A percentile compares a stretch with the other conserved stretches of the same genome.
Evolutionary conservation across 1,140 invertebrate species (phyloP).

Genomic region (Neotoxoptera formosana): DNA sequence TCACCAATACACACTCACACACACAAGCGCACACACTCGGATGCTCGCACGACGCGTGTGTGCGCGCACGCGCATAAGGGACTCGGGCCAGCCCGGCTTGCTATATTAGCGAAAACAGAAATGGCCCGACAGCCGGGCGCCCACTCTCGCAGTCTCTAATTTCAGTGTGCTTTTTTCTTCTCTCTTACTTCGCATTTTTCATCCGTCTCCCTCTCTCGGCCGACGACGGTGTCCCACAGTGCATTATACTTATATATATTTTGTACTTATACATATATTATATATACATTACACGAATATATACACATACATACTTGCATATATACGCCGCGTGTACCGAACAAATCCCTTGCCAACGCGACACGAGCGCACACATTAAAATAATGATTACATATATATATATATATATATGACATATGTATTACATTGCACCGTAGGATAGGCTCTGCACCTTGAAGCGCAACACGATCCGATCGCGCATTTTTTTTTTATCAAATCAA

Average conservation of each 20-base stretch:
- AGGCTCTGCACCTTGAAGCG: not conserved
- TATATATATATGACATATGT: not conserved
- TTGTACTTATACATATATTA: too few species aligned
- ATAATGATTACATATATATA: not conserved
- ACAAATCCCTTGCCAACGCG: not conserved
- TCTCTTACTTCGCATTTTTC: constrained; percentile 33
- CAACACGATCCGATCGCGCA: not conserved
- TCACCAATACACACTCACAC: not conserved
- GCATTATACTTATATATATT: not conserved
- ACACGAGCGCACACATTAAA: not conserved
- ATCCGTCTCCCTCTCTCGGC: not conserved
- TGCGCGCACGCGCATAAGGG: not conserved
- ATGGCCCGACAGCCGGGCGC: constrained; percentile 48
- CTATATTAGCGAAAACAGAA: constrained; percentile 42
- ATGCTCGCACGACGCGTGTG: not conserved
- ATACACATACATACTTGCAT: too few species aligned
- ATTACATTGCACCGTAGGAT: not conserved
- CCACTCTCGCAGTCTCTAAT: constrained; percentile 54
- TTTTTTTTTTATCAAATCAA: not conserved
- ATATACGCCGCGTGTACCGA: not conserved
- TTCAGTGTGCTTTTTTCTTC: constrained; percentile 10
- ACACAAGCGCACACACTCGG: not conserved
- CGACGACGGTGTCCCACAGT: not conserved
- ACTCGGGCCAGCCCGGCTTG: not conserved
- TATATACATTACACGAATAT: too few species aligned